Percentiles rank a stretch among this genome's conserved stretches.
These are phyloP conservation scores for Drosophila algonquin DNA, from an alignment of 2,888 invertebrate species.

Conservation along the genomic window DNA sequence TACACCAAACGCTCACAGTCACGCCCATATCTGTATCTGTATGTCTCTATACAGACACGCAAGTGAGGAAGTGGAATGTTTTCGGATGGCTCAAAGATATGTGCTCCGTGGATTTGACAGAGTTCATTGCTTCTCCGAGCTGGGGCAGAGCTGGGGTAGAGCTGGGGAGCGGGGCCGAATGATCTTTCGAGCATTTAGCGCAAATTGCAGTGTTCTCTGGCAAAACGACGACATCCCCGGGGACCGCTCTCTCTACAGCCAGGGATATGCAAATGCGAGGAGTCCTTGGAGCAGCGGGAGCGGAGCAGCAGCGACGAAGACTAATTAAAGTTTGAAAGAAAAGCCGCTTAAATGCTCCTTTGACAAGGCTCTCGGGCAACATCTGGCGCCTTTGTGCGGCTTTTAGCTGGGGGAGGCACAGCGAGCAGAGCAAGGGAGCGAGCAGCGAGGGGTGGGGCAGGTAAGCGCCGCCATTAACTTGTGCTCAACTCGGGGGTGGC, in stretches of 20 bases:
- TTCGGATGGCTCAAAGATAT: slow-evolving; percentile 51
- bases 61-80: slow-evolving; percentile 23
- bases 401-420: slow-evolving; percentile 63
- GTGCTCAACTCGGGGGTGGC: slow-evolving; percentile 52
- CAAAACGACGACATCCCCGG: slow-evolving; percentile 62
- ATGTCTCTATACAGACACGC: slow-evolving; percentile 3
- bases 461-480: slow-evolving; percentile 66
- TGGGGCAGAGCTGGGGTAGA: slow-evolving; percentile 7
- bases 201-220: slow-evolving; percentile 68
- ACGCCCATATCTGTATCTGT: background rate
- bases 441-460: slow-evolving; percentile 50
- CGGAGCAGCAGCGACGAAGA: slow-evolving; percentile 45
- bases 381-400: slow-evolving; percentile 72
- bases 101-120: background rate
- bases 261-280: slow-evolving; percentile 70
- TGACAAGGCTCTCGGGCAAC: slow-evolving; percentile 60
- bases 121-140: slow-evolving; percentile 32
- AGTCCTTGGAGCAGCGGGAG: slow-evolving; percentile 22
- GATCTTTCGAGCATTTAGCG: slow-evolving; percentile 67
- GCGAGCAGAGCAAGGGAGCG: slow-evolving; percentile 14
- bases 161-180: slow-evolving; percentile 13
- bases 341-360: slow-evolving; percentile 60
- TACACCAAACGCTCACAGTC: background rate
- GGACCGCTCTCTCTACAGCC: slow-evolving; percentile 26
- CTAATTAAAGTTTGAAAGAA: slow-evolving; percentile 77